Evolutionary conservation across 2,888 invertebrate genomes (phyloP), one percentile per base, ranked within the genome.

Genomic region (Pristionchus exspectatus): DNA sequence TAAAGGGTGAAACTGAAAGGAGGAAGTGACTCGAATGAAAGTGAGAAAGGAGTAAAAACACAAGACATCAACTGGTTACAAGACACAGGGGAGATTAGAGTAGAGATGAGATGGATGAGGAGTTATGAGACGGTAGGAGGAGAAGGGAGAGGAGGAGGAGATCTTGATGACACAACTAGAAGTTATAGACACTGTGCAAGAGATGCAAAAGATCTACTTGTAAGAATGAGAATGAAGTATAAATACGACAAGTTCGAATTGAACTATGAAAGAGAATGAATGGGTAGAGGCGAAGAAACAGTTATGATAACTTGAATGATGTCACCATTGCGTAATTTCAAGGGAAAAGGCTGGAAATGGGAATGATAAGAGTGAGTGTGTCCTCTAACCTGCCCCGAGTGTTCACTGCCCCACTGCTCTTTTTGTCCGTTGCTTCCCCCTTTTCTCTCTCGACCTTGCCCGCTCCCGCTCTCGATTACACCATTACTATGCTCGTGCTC

Each of bases 1-100:
- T 77, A 30, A 30, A 44, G 77, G 16, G 77, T 84, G 84, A 84
- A 84, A 84, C 84, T 84, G 84, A 84, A 84, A 84, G 84, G 84
- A 84, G 84, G 44, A 81, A 50, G 50, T 56, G 4, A 14, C 16
- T 14, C 56, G 44, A n/a, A 83, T 50, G 84, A 84, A 84, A 84
- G 84, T 84, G 84, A 84, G 84, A 84, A 83, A 18, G 54, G n/a
- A 50, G 81, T 84, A 54, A 84, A 56, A 59, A 84, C 59, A 54
- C n/a, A 56, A 81, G 54, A 56, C 54, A 84, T 54, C 59, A 84
- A 84, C 84, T 84, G 84, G 84, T 84, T 84, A 84, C 30, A 84
- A 59, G 44, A 21, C 38, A 38, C 30, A 83, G 56, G 56, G 33
- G 44, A 77, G 77, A 77, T 77, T 77, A 77, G 77, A 74, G n/a